These are phyloP conservation scores for Cyclargus thomasi DNA, from an alignment of 1,140 invertebrate species.

Conservation along the genomic window DNA sequence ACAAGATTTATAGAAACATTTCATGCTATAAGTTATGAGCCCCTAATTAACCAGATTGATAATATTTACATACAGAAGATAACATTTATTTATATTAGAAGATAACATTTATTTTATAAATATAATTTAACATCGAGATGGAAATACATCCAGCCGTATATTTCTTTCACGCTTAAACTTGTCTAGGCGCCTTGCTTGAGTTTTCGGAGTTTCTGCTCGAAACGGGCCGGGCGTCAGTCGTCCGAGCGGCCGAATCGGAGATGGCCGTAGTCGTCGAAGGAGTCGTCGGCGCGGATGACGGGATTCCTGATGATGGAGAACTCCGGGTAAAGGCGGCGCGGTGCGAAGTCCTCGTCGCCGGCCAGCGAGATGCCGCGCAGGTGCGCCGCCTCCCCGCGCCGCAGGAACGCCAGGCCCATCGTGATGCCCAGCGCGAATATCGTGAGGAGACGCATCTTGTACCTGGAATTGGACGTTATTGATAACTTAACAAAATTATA, in stretches of 20 bases:
- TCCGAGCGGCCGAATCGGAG: slow-evolving; percentile 79
- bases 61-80: too few relatives aligned
- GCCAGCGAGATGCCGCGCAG: slow-evolving; percentile 34
- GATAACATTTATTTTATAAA: too few relatives aligned
- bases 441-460: slow-evolving; percentile 43
- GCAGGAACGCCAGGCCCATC: slow-evolving; percentile 35
- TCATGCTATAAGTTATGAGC: too few relatives aligned
- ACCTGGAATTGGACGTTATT: slow-evolving; percentile 2
- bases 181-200: slow-evolving; percentile 15
- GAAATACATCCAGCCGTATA: slow-evolving; percentile 41
- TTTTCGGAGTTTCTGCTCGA: slow-evolving; percentile 23
- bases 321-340: slow-evolving; percentile 77
- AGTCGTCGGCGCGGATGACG: slow-evolving; percentile 70
- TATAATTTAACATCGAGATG: slow-evolving; percentile 19
- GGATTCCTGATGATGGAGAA: slow-evolving; percentile 80
- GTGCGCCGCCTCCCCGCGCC: slow-evolving; percentile 39
- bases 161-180: slow-evolving; percentile 18
- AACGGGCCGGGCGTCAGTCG: slow-evolving; percentile 42
- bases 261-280: slow-evolving; percentile 83
- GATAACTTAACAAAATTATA: slow-evolving; percentile 30
- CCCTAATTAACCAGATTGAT: too few relatives aligned
- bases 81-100: background rate
- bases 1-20: too few relatives aligned
- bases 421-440: slow-evolving; percentile 40
- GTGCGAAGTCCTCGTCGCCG: slow-evolving; percentile 76